Percentiles rank a stretch among this genome's conserved stretches.
These are phyloP conservation scores for Pseudorhiza aurosa DNA, from an alignment of 30 jellyfish, hydroid and myxozoan species.

Conservation along the genomic window DNA sequence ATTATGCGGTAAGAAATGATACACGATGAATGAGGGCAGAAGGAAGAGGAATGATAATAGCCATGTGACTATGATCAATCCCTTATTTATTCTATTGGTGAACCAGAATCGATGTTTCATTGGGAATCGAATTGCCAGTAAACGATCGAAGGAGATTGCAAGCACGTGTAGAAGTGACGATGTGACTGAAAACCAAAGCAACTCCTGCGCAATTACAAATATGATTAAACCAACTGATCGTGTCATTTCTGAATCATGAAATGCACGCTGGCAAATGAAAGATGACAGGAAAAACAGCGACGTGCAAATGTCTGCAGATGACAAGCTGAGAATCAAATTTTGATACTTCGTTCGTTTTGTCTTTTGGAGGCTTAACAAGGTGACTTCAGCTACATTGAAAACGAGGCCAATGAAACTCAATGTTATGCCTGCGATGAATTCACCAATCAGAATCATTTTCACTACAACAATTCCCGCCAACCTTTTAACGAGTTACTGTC, in stretches of 20 bases:
- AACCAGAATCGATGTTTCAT: slow-evolving; percentile 69
- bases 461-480: too few species aligned
- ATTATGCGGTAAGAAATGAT: neutral
- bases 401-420: slow-evolving; percentile 20
- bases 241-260: neutral
- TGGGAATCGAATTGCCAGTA: slow-evolving; percentile 64
- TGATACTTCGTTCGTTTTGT: slow-evolving; percentile 42
- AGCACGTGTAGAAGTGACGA: slow-evolving; percentile 72
- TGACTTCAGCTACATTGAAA: slow-evolving; percentile 31
- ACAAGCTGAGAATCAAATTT: slow-evolving; percentile 39
- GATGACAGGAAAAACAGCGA: slow-evolving; percentile 11
- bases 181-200: slow-evolving; percentile 58
- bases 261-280: neutral
- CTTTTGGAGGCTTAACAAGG: slow-evolving; percentile 27
- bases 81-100: slow-evolving; percentile 34
- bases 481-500: too few species aligned
- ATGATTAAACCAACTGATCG: neutral
- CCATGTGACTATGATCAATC: slow-evolving; percentile 37
- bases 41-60: slow-evolving; percentile 29
- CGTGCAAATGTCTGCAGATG: slow-evolving; percentile 50
- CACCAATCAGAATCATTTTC: neutral
- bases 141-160: slow-evolving; percentile 60
- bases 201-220: slow-evolving; percentile 8
- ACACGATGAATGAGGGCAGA: slow-evolving; percentile 12
- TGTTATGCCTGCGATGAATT: slow-evolving; percentile 19